Evolutionary conservation across 2,113 vertebrate species (phyloP).

Genomic region (Gallinago undulata): DNA sequence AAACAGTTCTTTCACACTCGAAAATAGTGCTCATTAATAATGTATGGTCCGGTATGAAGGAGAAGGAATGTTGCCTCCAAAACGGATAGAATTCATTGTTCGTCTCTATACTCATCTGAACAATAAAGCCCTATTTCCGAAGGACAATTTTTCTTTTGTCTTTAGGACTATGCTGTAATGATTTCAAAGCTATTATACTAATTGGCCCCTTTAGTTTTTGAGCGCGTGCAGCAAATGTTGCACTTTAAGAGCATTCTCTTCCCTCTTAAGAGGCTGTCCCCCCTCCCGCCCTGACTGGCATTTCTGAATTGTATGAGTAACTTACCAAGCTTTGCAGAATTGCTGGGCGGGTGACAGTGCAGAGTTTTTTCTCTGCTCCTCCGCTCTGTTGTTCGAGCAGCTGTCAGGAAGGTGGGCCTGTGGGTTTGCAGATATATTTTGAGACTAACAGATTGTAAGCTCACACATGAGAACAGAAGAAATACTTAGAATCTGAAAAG

Average conservation of each 20-base stretch:
- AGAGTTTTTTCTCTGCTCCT: constrained; percentile 30
- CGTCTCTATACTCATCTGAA: constrained; percentile 37
- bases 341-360: not conserved
- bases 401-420: constrained; percentile 70
- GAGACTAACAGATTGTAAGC: constrained; percentile 59
- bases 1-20: constrained; percentile 81
- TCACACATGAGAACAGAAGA: constrained; percentile 62
- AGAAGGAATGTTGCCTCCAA: constrained; percentile 70
- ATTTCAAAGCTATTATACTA: constrained; percentile 75
- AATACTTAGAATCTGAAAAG: constrained; percentile 70
- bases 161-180: constrained; percentile 65
- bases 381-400: constrained; percentile 59
- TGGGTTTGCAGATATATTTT: constrained; percentile 70
- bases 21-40: constrained; percentile 86
- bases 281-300: not conserved
- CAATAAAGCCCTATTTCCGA: constrained; percentile 70
- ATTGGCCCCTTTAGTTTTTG: constrained; percentile 62
- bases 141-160: constrained; percentile 76
- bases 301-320: constrained; percentile 55
- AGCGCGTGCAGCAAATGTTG: not conserved
- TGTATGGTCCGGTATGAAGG: constrained; percentile 75
- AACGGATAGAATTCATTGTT: constrained; percentile 78
- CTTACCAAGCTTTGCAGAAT: constrained; percentile 57
- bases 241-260: not conserved
- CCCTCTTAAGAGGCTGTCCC: not conserved